Conservation (phyloP, 2,888 invertebrate species). For the Plagodis dolabraria region DNA sequence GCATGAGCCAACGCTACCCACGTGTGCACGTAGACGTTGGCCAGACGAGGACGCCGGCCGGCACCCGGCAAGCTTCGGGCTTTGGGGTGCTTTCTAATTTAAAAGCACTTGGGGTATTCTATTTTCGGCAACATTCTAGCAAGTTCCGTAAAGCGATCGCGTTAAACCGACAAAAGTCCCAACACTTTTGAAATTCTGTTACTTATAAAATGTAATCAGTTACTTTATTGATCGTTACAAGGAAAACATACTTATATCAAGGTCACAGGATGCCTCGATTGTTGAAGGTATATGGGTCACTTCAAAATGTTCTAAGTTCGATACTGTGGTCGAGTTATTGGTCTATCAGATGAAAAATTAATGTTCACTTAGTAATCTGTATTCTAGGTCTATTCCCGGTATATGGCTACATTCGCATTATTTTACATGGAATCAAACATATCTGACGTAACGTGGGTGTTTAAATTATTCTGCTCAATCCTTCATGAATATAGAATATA, state of each 20-base stretch:
- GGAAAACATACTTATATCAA: conserved; percentile 25
- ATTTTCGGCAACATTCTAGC: conserved; percentile 21
- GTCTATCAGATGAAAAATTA: too few relatives aligned
- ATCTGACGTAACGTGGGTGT: too few relatives aligned
- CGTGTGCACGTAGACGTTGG: conserved; percentile 66
- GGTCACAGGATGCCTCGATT: too few relatives aligned
- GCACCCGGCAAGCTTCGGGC: conserved; percentile 35
- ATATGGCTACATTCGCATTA: conserved; percentile 5
- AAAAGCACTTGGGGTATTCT: conserved; percentile 29
- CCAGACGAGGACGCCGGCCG: conserved; percentile 61
- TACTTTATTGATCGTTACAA: conserved; percentile 20
- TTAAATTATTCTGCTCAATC: too few relatives aligned
- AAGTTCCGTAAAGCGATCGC: conserved; percentile 12
- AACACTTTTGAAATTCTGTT: background rate
- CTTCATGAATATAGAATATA: too few relatives aligned
- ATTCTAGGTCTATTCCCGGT: too few relatives aligned
- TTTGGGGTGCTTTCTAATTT: conserved; percentile 38
- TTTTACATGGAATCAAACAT: too few relatives aligned
- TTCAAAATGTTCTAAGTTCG: too few relatives aligned
- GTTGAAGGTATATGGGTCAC: too few relatives aligned
- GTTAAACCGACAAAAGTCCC: background rate
- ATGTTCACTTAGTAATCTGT: too few relatives aligned
- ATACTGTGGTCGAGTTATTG: too few relatives aligned
- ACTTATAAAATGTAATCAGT: conserved; percentile 1
- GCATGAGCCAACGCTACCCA: conserved; percentile 64